phyloP scores from a whole-genome alignment of 2,797 vertebrate species.

The Tachyglossus aculeatus region DNA sequence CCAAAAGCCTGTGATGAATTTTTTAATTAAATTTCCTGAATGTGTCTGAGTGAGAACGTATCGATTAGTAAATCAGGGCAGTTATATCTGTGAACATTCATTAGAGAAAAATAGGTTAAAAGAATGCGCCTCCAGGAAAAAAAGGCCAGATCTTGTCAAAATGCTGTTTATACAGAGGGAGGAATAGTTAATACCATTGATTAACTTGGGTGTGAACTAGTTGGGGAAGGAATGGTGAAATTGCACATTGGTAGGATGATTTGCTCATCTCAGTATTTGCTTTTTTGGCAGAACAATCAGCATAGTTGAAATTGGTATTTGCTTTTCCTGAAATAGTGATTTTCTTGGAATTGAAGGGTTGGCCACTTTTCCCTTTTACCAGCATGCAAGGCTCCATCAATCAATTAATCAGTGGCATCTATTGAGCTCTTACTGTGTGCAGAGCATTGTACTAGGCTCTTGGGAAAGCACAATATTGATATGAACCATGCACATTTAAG shows the following conservation, averaged over 20 bases:
- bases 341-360: constrained; percentile 21
- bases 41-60: not conserved
- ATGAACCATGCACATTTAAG: not conserved
- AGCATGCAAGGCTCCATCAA: no score
- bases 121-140: not conserved
- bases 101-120: constrained; percentile 26
- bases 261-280: not conserved
- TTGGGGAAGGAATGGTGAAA: constrained; percentile 7
- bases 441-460: not conserved
- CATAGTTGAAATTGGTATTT: not conserved
- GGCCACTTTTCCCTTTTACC: no score
- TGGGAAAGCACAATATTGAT: not conserved
- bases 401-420: not conserved
- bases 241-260: not conserved
- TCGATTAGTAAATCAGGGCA: constrained; percentile 26
- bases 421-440: not conserved
- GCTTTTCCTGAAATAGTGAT: not conserved
- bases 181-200: not conserved
- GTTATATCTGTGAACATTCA: constrained; percentile 18
- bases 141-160: not conserved
- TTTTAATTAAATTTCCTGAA: constrained; percentile 35
- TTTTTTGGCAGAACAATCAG: not conserved
- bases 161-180: constrained; percentile 20
- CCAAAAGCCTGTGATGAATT: not conserved
- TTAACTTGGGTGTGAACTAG: no score